Percentiles rank a stretch among this genome's conserved stretches.
These are phyloP conservation scores for Chrysemys picta DNA, from an alignment of 2,113 vertebrate genomes.

Conservation along the genomic window DNA sequence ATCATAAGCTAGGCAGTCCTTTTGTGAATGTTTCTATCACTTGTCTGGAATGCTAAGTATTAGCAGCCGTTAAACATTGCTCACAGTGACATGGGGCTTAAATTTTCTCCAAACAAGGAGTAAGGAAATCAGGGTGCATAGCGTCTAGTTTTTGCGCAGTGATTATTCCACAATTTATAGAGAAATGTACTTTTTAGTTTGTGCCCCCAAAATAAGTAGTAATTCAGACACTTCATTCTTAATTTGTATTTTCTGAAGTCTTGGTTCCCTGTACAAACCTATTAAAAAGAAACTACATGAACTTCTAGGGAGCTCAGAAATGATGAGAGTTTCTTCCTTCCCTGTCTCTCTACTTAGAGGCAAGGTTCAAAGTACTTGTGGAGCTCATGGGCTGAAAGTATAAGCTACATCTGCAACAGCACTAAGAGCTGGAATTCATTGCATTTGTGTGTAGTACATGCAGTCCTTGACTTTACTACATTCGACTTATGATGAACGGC, in stretches of 20 bases:
- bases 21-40: slow-evolving; percentile 68
- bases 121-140: slow-evolving; percentile 30
- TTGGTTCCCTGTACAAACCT: neutral
- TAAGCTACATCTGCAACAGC: neutral
- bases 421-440: neutral
- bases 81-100: slow-evolving; percentile 15
- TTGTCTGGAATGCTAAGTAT: slow-evolving; percentile 73
- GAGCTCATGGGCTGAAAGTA: neutral
- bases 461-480: too few relatives aligned
- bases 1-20: slow-evolving; percentile 47
- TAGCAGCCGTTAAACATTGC: slow-evolving; percentile 44
- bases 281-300: neutral
- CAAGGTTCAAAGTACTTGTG: neutral
- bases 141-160: neutral
- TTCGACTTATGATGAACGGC: too few relatives aligned
- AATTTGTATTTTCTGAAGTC: neutral
- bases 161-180: neutral
- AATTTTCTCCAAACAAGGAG: slow-evolving; percentile 73
- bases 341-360: neutral
- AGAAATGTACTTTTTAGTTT: neutral
- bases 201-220: neutral
- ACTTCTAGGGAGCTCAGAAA: neutral
- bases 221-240: neutral
- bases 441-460: neutral
- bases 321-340: neutral